A percentile compares a stretch with the other conserved stretches of the same genome.
These are phyloP conservation scores for Amblyraja radiata DNA, from an alignment of 2,797 vertebrate genomes.

Conservation along the genomic window DNA sequence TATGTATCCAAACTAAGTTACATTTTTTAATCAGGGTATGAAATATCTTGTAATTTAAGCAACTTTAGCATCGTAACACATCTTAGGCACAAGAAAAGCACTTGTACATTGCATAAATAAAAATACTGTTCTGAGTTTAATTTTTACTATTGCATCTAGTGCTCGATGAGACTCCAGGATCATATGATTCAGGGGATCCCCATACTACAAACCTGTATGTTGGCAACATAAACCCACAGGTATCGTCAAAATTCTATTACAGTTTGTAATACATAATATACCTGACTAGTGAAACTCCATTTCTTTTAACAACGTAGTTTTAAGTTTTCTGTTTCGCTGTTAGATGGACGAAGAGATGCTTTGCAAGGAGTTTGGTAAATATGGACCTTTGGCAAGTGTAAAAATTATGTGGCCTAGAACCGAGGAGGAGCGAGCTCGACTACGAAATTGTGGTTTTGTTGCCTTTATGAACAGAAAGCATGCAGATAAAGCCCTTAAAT, in stretches of 20 bases:
- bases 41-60: not conserved
- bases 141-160: constrained; percentile 46
- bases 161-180: constrained; percentile 55
- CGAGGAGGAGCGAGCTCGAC: constrained; percentile 65
- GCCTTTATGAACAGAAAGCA: constrained; percentile 74
- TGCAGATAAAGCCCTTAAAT: constrained; percentile 65
- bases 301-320: not conserved
- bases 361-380: constrained; percentile 74
- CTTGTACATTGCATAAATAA: not conserved
- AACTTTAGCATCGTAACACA: not conserved
- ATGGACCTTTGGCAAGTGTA: constrained; percentile 70
- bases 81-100: not conserved
- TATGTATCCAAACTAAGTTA: not conserved
- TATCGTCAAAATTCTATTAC: constrained; percentile 43
- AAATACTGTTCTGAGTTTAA: not conserved
- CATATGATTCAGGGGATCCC: constrained; percentile 58
- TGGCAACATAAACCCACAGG: constrained; percentile 73
- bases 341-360: constrained; percentile 76
- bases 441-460: constrained; percentile 70
- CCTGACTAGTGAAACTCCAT: not conserved
- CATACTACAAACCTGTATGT: constrained; percentile 72
- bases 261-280: not conserved
- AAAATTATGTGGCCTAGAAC: constrained; percentile 80
- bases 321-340: not conserved
- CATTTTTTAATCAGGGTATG: not conserved